These are phyloP conservation scores for Muraenolepis orangiensis DNA, from an alignment of 2,797 vertebrate species.

Conservation along the genomic window DNA sequence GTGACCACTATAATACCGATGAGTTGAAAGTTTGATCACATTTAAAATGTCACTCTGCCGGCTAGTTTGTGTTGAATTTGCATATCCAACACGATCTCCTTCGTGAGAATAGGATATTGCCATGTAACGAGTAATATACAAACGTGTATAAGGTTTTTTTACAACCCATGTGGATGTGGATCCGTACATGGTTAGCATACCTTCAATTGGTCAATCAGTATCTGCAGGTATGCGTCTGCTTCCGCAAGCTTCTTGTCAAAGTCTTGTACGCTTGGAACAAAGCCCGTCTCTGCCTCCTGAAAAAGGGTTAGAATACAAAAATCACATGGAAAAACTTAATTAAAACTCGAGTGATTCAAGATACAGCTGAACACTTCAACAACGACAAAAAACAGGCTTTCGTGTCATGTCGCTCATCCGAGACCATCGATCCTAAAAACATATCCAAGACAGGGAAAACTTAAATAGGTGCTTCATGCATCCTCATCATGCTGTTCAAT, in stretches of 20 bases:
- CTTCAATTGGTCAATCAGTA: slow-evolving; percentile 97
- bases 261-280: slow-evolving; percentile 96
- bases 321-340: not conserved
- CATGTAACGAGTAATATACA: not conserved
- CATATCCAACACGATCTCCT: not conserved
- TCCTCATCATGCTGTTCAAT: no score
- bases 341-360: not conserved
- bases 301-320: slow-evolving; percentile 36
- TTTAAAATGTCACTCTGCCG: not conserved
- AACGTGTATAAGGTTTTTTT: not conserved
- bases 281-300: slow-evolving; percentile 92
- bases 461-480: no score
- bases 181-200: slow-evolving; percentile 68
- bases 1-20: not conserved
- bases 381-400: no score
- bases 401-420: not conserved
- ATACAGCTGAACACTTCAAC: not conserved
- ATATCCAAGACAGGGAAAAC: not conserved
- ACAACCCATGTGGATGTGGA: not conserved
- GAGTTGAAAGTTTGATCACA: not conserved
- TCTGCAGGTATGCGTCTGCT: slow-evolving; percentile 97
- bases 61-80: not conserved
- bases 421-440: not conserved
- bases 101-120: not conserved
- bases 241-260: slow-evolving; percentile 98